phyloP scores from a whole-genome alignment of 1,140 invertebrate genomes.

The Brachionus angularis region DNA sequence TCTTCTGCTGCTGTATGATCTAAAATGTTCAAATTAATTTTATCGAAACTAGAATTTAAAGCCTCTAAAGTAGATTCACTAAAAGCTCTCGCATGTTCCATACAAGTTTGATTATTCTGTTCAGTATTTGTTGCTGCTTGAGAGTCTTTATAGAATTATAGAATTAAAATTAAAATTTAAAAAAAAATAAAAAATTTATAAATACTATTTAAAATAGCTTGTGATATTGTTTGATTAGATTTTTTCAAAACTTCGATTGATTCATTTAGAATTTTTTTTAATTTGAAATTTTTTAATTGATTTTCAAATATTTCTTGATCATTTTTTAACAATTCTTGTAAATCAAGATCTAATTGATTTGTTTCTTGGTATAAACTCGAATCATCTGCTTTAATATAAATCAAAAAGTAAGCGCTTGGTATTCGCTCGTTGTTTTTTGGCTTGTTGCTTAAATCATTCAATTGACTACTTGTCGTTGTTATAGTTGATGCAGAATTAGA shows the following conservation, averaged over 20 bases:
- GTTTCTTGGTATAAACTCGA: slow-evolving; percentile 4
- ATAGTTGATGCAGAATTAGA: not conserved
- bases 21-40: not conserved
- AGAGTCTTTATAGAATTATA: not conserved
- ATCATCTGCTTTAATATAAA: slow-evolving; percentile 34
- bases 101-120: slow-evolving; percentile 34
- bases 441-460: slow-evolving; percentile 8
- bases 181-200: not conserved
- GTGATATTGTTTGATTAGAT: not conserved
- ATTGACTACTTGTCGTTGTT: no score
- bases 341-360: not conserved
- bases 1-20: slow-evolving; percentile 6
- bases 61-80: slow-evolving; percentile 23
- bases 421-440: slow-evolving; percentile 12
- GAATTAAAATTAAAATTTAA: not conserved
- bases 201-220: slow-evolving; percentile 38
- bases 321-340: slow-evolving; percentile 15
- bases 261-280: slow-evolving; percentile 25
- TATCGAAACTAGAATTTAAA: slow-evolving; percentile 5
- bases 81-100: slow-evolving; percentile 40
- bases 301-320: not conserved
- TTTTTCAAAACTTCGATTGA: slow-evolving; percentile 1
- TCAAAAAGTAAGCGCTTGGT: slow-evolving; percentile 43
- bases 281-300: slow-evolving; percentile 14
- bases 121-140: no score